Evolutionary conservation across 2,113 vertebrate species (phyloP).

Genomic region (Clupea harengus): DNA sequence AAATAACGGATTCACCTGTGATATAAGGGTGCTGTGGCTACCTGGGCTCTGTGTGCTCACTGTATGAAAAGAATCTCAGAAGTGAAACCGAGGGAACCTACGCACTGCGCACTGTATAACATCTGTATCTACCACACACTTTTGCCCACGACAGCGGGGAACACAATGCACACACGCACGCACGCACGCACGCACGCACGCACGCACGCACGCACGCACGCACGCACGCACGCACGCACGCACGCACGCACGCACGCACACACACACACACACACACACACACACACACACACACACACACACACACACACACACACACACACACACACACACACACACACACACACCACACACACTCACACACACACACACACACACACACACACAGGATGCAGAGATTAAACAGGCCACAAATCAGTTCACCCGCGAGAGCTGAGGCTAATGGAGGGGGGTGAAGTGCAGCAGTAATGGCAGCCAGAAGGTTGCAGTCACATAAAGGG

Average conservation of each 20-base stretch:
- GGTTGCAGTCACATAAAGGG: slow-evolving; percentile 14
- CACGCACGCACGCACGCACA: background rate
- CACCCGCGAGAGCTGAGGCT: slow-evolving; percentile 1
- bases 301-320: background rate
- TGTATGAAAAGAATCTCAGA: background rate
- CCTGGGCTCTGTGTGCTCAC: background rate
- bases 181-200: background rate
- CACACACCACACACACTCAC: slow-evolving; percentile 7
- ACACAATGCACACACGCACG: background rate
- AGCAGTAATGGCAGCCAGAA: slow-evolving; percentile 32
- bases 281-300: background rate
- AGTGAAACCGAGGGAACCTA: no score
- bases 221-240: background rate
- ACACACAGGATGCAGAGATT: slow-evolving; percentile 25
- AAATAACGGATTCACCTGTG: background rate
- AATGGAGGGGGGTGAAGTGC: slow-evolving; percentile 23
- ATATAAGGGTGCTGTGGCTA: background rate
- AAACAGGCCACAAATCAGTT: slow-evolving; percentile 34
- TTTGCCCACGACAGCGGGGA: background rate
- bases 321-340: slow-evolving; percentile 17
- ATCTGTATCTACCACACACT: background rate
- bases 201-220: background rate
- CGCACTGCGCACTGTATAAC: background rate
- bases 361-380: slow-evolving; percentile 1
- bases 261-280: background rate